Base-by-base conservation (phyloP, 2,797 vertebrate species). In the Salmo trutta region DNA sequence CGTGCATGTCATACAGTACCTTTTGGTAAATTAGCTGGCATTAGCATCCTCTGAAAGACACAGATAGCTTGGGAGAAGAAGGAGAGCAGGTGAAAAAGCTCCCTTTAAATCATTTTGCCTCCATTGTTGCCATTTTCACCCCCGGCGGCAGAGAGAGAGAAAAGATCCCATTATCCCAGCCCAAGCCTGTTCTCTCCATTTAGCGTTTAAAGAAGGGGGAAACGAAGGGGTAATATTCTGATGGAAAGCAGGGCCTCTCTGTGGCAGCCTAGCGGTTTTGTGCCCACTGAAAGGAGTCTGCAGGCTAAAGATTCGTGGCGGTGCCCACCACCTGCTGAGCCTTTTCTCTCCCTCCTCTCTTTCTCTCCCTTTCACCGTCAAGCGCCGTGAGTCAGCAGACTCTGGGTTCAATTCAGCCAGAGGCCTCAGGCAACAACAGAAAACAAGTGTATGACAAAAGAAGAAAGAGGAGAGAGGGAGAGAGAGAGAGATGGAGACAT, bases 301-400 rank as follows among this genome's bases (percentile, higher is more conserved):
- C 87, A 85, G 92, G 88, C 91, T 92, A 91, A 91, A 91, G 88
- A 91, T 5, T 21, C 82, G 86, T 51, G 88, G 88, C 90, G 87
- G 93, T 95, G 94, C 94, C 94, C 94, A 94, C 94, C 94, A 94
- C 94, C 94, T 95, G 94, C 94, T 91, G 94, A 88, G 94, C 73
- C 81, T 89, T 93, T 94, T 94, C 92, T 93, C 90, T 88, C 84
- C 84, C 90, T 86, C 81, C 90, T 86, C 86, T 85, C 87, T 82
- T 84, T 91, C 89, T 88, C 83, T 86, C 82, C 89, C 86, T 91
- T 92, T 92, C 89, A 91, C 90, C 80, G 36, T 79, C 90, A 77
- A 88, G 88, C 84, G 83, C 86, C 82, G 79, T 53, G 92, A 93
- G 91, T 92, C 90, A 92, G 91, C 93, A 91, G 90, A 82, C 84